A percentile compares a stretch with the other conserved stretches of the same genome.
Evolutionary conservation across 2,888 invertebrate species (phyloP).

Genomic region (Phengaris alcon): DNA sequence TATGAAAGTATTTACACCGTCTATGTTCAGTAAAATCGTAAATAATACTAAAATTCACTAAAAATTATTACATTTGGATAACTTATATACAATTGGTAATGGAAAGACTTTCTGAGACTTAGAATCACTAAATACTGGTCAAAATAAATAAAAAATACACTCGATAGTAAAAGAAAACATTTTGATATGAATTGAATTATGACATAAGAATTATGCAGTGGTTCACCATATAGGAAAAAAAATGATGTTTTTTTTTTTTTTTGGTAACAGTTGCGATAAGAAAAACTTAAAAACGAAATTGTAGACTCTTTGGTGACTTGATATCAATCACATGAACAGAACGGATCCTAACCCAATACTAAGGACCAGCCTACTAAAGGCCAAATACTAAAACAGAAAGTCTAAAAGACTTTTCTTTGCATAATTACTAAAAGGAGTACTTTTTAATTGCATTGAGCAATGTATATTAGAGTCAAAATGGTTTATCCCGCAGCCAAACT

Average conservation of each 20-base stretch:
- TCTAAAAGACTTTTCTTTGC: background rate
- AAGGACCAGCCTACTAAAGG: constrained; percentile 4
- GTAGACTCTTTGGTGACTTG: constrained; percentile 14
- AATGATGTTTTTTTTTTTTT: background rate
- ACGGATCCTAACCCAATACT: background rate
- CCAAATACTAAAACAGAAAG: background rate
- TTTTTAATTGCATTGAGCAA: constrained; percentile 4
- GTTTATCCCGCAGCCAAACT: background rate
- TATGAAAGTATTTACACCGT: constrained; percentile 44
- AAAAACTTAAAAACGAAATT: background rate
- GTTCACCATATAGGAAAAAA: background rate
- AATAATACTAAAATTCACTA: constrained; percentile 56
- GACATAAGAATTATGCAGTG: too few relatives aligned
- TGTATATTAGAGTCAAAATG: background rate
- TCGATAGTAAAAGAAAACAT: too few relatives aligned
- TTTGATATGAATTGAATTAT: too few relatives aligned
- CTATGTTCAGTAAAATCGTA: constrained; percentile 41
- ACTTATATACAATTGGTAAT: constrained; percentile 64
- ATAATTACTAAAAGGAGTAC: background rate
- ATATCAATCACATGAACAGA: constrained; percentile 5
- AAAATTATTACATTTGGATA: constrained; percentile 65
- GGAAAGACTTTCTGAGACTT: constrained; percentile 65
- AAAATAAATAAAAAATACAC: background rate
- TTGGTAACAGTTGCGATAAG: background rate
- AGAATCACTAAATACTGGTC: constrained; percentile 16